Evolutionary conservation across 2,888 invertebrate species (phyloP).

Genomic region (Rhabditoides inermis): DNA sequence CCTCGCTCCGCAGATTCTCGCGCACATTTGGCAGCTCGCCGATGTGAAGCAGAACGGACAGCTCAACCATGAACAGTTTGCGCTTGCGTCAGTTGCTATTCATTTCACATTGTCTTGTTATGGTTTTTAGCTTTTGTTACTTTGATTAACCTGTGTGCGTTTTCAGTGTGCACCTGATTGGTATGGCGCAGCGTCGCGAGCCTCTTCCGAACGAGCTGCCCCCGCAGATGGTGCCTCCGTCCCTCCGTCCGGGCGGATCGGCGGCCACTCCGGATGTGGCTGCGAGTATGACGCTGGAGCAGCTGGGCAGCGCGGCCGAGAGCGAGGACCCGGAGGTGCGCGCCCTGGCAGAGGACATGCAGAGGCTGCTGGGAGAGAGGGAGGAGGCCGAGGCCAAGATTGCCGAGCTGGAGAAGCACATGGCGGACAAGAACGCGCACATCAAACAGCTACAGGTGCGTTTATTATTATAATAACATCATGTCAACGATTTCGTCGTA

Average conservation of each 20-base stretch:
- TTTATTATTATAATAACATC: neutral
- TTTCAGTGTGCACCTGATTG: slow-evolving; percentile 74
- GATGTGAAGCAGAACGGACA: slow-evolving; percentile 54
- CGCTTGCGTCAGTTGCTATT: slow-evolving; percentile 62
- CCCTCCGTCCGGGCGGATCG: slow-evolving; percentile 60
- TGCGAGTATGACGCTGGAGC: no score
- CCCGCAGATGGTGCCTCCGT: slow-evolving; percentile 81
- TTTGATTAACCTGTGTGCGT: neutral
- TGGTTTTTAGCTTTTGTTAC: neutral
- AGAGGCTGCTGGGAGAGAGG: slow-evolving; percentile 30
- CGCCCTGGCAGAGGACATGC: slow-evolving; percentile 34
- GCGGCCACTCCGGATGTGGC: no score
- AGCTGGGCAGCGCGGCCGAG: slow-evolving; percentile 78
- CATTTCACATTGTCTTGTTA: neutral
- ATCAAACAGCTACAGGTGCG: slow-evolving; percentile 70
- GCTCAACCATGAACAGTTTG: slow-evolving; percentile 86
- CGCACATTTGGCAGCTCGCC: slow-evolving; percentile 78
- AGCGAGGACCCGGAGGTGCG: slow-evolving; percentile 54
- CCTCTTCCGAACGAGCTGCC: slow-evolving; percentile 74
- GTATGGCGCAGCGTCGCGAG: slow-evolving; percentile 68
- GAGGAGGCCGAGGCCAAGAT: slow-evolving; percentile 22
- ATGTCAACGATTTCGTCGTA: neutral
- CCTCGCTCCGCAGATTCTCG: slow-evolving; percentile 75
- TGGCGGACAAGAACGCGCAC: slow-evolving; percentile 79
- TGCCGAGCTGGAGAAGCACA: slow-evolving; percentile 76